Conservation (phyloP, 1,140 invertebrate species). For the Melipona quadrifasciata region DNA sequence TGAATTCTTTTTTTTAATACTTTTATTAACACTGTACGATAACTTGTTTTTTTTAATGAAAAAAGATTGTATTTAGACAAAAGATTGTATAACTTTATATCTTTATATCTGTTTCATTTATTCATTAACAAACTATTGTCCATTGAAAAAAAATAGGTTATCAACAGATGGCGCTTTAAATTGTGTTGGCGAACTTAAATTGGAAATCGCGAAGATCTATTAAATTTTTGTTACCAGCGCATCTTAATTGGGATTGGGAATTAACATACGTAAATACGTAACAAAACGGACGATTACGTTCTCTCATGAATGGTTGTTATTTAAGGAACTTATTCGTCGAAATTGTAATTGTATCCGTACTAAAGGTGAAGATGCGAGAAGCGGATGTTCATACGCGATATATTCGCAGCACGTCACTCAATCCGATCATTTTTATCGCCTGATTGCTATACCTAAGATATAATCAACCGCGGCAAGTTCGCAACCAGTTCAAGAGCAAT, state of each 20-base stretch:
- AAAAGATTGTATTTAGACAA: too few species aligned
- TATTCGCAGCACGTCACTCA: slow-evolving; percentile 27
- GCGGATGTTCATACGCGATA: slow-evolving; percentile 24
- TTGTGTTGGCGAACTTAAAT: not conserved
- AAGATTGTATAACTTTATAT: too few species aligned
- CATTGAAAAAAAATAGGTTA: not conserved
- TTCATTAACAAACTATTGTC: too few species aligned
- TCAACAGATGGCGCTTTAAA: slow-evolving; percentile 6
- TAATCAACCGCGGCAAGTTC: not conserved
- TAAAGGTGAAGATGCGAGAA: slow-evolving; percentile 20
- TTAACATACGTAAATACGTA: slow-evolving; percentile 6
- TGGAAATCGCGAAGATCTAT: not conserved
- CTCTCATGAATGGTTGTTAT: slow-evolving; percentile 7
- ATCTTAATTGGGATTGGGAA: too few species aligned
- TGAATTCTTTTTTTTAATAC: too few species aligned
- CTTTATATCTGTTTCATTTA: too few species aligned
- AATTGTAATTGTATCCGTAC: slow-evolving; percentile 22
- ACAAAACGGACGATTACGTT: too few species aligned
- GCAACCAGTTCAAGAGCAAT: slow-evolving; percentile 2
- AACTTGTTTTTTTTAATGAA: too few species aligned
- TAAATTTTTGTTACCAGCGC: not conserved
- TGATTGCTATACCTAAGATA: slow-evolving; percentile 18
- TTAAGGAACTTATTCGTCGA: slow-evolving; percentile 15
- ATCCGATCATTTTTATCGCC: slow-evolving; percentile 25
- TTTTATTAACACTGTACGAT: too few species aligned